phyloP scores from a whole-genome alignment of 2,888 invertebrate genomes.

The Cephus pygmeus region DNA sequence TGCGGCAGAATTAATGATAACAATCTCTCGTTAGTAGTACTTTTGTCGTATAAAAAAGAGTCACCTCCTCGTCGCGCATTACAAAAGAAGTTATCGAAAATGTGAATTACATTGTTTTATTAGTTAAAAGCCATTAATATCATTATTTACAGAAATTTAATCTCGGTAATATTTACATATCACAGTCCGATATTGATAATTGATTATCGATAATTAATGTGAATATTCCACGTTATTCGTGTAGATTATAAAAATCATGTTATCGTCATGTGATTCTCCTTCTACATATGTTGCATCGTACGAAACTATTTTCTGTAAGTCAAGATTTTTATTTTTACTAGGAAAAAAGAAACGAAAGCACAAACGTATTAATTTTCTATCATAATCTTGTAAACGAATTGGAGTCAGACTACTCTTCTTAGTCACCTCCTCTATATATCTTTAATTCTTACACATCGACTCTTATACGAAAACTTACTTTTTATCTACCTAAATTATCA shows the following conservation, averaged over 20 bases:
- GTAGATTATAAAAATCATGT: constrained; percentile 2
- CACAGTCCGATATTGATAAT: constrained; percentile 15
- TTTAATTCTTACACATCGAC: constrained; percentile 4
- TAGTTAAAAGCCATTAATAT: not conserved
- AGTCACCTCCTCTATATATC: constrained; percentile 14
- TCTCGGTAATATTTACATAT: constrained; percentile 14
- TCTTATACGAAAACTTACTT: not conserved
- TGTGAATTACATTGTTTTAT: not conserved
- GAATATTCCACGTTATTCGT: not conserved
- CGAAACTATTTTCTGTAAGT: constrained; percentile 4
- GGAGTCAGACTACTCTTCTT: not conserved
- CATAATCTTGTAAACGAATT: constrained; percentile 4
- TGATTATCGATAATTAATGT: constrained; percentile 9
- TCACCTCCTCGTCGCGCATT: not conserved
- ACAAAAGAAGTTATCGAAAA: not conserved
- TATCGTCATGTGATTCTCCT: constrained; percentile 1
- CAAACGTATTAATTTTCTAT: constrained; percentile 19
- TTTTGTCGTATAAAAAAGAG: not conserved
- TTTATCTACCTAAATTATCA: not conserved
- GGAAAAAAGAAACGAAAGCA: constrained; percentile 11
- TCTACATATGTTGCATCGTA: constrained; percentile 7
- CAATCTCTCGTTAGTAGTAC: not conserved
- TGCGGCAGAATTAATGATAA: not conserved
- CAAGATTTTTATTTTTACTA: constrained; percentile 9
- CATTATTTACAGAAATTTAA: constrained; percentile 4